Percentiles rank a stretch among this genome's conserved stretches.
phyloP scores from a whole-genome alignment of 2,113 vertebrate species.

The Toxotes jaculatrix region DNA sequence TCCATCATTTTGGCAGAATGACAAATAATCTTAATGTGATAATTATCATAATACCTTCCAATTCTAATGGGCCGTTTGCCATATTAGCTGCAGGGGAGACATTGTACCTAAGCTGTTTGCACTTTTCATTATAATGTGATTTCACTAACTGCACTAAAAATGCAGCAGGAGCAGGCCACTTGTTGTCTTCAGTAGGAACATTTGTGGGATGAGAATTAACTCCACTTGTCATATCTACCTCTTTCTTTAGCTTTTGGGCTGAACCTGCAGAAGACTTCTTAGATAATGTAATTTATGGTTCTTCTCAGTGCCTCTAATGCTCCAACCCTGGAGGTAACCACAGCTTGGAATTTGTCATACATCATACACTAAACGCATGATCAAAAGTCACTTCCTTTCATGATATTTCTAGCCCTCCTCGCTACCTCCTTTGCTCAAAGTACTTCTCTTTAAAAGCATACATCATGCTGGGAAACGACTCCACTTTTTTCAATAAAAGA shows the following conservation, averaged over 20 bases:
- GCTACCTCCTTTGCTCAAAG: constrained; percentile 49
- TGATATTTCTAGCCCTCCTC: constrained; percentile 51
- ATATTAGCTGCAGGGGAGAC: constrained; percentile 38
- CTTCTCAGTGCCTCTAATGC: constrained; percentile 42
- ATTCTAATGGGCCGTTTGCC: constrained; percentile 36
- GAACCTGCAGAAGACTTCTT: constrained; percentile 39
- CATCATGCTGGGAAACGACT: constrained; percentile 75
- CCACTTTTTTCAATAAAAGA: constrained; percentile 80
- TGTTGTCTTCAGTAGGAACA: background rate
- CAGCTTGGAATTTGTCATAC: constrained; percentile 49
- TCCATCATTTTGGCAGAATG: constrained; percentile 59
- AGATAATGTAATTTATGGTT: constrained; percentile 51
- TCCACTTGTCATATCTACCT: constrained; percentile 15
- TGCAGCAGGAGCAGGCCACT: background rate
- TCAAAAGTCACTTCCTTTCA: constrained; percentile 62
- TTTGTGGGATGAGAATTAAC: constrained; percentile 8
- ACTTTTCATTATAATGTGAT: constrained; percentile 35
- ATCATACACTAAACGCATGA: constrained; percentile 43
- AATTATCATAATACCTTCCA: constrained; percentile 60
- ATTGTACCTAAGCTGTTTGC: constrained; percentile 53
- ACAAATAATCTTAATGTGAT: constrained; percentile 56
- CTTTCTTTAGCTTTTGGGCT: constrained; percentile 24
- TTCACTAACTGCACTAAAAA: constrained; percentile 19
- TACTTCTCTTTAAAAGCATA: constrained; percentile 70
- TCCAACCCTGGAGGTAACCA: constrained; percentile 41